Conservation (phyloP, 2,888 invertebrate genomes). For the Diadromus collaris region DNA sequence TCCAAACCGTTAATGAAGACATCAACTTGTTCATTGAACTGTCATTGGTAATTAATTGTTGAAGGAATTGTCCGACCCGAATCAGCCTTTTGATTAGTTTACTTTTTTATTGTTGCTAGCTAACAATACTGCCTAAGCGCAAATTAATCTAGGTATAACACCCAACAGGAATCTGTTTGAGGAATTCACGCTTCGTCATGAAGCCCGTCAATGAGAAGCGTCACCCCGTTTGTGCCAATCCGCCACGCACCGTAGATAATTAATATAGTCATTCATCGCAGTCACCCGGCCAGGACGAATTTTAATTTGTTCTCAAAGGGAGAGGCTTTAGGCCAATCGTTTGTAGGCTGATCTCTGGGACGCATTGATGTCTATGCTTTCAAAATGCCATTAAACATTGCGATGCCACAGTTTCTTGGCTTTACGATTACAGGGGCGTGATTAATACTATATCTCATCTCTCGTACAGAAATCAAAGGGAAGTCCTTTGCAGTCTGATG, state of each 20-base stretch:
- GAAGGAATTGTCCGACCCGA: not conserved
- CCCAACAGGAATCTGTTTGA: conserved; percentile 35
- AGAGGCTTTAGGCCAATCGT: conserved; percentile 21
- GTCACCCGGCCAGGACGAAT: conserved; percentile 52
- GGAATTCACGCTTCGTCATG: conserved; percentile 10
- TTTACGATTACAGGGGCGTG: conserved; percentile 76
- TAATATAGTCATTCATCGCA: conserved; percentile 58
- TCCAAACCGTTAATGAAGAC: conserved; percentile 14
- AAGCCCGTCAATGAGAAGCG: conserved; percentile 18
- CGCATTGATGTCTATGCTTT: conserved; percentile 66
- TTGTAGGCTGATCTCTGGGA: conserved; percentile 26
- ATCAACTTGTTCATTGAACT: conserved; percentile 24
- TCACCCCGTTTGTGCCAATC: conserved; percentile 30
- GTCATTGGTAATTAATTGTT: conserved; percentile 19
- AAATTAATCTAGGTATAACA: conserved; percentile 42
- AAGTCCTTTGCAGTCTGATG: conserved; percentile 69
- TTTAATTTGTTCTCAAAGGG: conserved; percentile 45
- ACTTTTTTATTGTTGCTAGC: not conserved
- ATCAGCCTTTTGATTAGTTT: conserved; percentile 5
- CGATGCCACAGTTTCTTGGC: conserved; percentile 58
- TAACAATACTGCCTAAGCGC: not conserved
- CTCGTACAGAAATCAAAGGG: conserved; percentile 74
- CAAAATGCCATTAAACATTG: conserved; percentile 78
- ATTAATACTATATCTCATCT: conserved; percentile 74
- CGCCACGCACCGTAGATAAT: conserved; percentile 37